These are phyloP conservation scores for Megathymus violae DNA, from an alignment of 1,140 invertebrate genomes.

Conservation along the genomic window DNA sequence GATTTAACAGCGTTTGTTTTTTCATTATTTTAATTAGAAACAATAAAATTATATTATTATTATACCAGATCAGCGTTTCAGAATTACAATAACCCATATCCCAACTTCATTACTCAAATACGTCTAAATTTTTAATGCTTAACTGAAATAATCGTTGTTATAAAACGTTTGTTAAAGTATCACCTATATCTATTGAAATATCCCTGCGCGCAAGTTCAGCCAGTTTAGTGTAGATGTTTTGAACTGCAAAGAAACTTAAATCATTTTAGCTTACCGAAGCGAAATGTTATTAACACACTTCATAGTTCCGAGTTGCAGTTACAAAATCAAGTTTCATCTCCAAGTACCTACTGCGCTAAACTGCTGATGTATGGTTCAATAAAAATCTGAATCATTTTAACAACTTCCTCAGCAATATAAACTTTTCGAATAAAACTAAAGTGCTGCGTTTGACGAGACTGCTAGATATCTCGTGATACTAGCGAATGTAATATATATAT, in stretches of 20 bases:
- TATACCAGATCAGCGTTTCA: too few relatives aligned
- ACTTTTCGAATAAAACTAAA: constrained; percentile 30
- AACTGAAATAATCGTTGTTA: too few relatives aligned
- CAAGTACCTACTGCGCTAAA: constrained; percentile 4
- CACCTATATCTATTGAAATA: not conserved
- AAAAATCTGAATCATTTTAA: constrained; percentile 36
- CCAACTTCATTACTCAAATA: too few relatives aligned
- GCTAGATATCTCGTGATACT: not conserved
- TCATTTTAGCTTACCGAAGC: constrained; percentile 1
- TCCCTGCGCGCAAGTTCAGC: too few relatives aligned
- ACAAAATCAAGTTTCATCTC: constrained; percentile 1
- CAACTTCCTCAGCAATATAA: constrained; percentile 26
- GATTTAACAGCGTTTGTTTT: too few relatives aligned
- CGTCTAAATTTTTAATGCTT: too few relatives aligned
- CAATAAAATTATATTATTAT: too few relatives aligned
- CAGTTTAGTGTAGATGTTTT: too few relatives aligned
- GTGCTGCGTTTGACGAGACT: constrained; percentile 20
- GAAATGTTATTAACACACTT: constrained; percentile 16
- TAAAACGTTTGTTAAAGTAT: too few relatives aligned
- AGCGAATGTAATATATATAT: too few relatives aligned
- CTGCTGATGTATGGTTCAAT: constrained; percentile 25
- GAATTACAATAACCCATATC: too few relatives aligned
- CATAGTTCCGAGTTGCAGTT: constrained; percentile 1
- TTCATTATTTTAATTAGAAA: too few relatives aligned
- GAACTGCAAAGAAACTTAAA: not conserved